These are phyloP conservation scores for Turritopsis rubra DNA, from an alignment of 30 jellyfish, hydroid and myxozoan genomes.

Conservation along the genomic window DNA sequence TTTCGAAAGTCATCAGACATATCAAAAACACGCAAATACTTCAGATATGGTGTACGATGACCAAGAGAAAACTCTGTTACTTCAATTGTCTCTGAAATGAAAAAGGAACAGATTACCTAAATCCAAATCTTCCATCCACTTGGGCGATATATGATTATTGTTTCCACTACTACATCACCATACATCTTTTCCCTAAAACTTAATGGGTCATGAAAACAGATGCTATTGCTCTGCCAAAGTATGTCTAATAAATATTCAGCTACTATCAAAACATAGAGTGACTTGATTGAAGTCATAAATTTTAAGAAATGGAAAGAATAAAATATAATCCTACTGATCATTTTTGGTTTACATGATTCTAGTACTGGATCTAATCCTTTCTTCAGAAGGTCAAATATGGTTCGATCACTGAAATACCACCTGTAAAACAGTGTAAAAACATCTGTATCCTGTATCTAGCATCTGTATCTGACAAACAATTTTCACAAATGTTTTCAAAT, in stretches of 20 bases:
- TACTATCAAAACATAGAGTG: background rate
- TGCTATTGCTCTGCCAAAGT: no score
- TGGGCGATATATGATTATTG: background rate
- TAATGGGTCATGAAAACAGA: no score
- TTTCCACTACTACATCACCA: no score
- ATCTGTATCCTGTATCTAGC: no score
- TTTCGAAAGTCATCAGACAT: slow-evolving; percentile 85
- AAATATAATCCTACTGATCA: slow-evolving; percentile 66
- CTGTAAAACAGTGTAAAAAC: slow-evolving; percentile 13
- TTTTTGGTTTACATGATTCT: slow-evolving; percentile 77
- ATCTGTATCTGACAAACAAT: no score
- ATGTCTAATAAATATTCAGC: no score
- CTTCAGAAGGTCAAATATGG: slow-evolving; percentile 63
- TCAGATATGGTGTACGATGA: slow-evolving; percentile 83
- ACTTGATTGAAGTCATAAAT: background rate
- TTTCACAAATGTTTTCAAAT: no score
- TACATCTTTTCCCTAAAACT: no score
- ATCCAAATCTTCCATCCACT: background rate
- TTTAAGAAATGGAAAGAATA: no score
- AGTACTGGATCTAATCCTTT: slow-evolving; percentile 77
- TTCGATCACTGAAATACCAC: slow-evolving; percentile 97
- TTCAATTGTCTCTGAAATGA: slow-evolving; percentile 66
- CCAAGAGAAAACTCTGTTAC: slow-evolving; percentile 86
- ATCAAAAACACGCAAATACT: slow-evolving; percentile 70
- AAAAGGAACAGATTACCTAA: background rate